phyloP scores from a whole-genome alignment of 2,888 invertebrate genomes.

The Mantis religiosa region DNA sequence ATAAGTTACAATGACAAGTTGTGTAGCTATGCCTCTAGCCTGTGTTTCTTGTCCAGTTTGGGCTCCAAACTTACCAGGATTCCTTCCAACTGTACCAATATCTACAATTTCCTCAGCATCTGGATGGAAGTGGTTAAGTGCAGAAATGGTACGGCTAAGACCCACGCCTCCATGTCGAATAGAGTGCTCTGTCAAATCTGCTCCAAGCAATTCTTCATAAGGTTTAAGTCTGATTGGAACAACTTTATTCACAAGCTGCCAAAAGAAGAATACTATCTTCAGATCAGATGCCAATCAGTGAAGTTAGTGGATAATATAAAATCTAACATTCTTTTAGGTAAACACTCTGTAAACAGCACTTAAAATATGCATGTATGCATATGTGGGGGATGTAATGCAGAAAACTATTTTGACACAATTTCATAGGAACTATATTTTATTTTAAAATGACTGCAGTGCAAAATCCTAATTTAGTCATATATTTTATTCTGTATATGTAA shows the following conservation, averaged over 20 bases:
- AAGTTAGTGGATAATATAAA: not conserved
- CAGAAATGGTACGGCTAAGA: slow-evolving; percentile 40
- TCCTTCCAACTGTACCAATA: slow-evolving; percentile 58
- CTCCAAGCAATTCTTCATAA: slow-evolving; percentile 81
- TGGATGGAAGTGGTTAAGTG: slow-evolving; percentile 44
- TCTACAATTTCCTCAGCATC: slow-evolving; percentile 46
- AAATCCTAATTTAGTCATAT: too few relatives aligned
- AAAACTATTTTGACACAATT: not conserved
- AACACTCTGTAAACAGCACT: not conserved
- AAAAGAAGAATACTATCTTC: not conserved
- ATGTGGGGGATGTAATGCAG: too few relatives aligned
- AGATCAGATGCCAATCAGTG: not conserved
- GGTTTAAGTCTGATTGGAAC: slow-evolving; percentile 81
- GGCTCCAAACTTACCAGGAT: slow-evolving; percentile 56
- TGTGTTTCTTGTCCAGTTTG: not conserved
- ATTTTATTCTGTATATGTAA: too few relatives aligned
- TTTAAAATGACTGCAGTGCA: too few relatives aligned
- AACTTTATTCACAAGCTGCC: slow-evolving; percentile 62
- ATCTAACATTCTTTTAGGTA: not conserved
- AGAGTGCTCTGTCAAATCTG: slow-evolving; percentile 83
- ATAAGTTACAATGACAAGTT: too few relatives aligned
- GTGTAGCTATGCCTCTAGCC: too few relatives aligned
- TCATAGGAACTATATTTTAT: too few relatives aligned
- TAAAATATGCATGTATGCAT: too few relatives aligned
- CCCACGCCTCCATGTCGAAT: slow-evolving; percentile 58